Evolutionary conservation across 2,888 invertebrate species (phyloP).

Genomic region (Drosophila mettleri): DNA sequence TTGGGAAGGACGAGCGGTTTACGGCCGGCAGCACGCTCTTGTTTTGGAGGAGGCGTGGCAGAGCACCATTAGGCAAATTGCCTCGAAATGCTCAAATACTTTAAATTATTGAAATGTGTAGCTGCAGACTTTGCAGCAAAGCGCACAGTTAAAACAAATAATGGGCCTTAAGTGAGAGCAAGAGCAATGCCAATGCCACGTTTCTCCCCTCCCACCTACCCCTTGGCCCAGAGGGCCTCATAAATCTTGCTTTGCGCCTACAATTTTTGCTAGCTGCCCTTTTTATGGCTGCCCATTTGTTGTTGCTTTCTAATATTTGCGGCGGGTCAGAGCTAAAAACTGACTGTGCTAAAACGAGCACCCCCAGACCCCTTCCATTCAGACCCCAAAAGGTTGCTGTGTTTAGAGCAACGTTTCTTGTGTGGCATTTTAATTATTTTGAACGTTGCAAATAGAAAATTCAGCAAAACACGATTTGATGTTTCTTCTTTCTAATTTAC

Average conservation of each 20-base stretch:
- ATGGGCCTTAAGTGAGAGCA: conserved; percentile 28
- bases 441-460: conserved; percentile 57
- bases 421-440: conserved; percentile 72
- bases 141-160: conserved; percentile 67
- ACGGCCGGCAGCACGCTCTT: not conserved
- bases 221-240: conserved; percentile 58
- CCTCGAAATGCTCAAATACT: conserved; percentile 64
- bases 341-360: not conserved
- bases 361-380: not conserved
- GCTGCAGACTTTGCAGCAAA: conserved; percentile 45
- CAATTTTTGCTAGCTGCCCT: conserved; percentile 33
- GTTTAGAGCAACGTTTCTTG: conserved; percentile 37
- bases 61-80: conserved; percentile 74
- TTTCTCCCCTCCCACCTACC: conserved; percentile 9
- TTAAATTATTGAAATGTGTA: conserved; percentile 75
- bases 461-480: conserved; percentile 29
- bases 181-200: conserved; percentile 62
- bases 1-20: conserved; percentile 3
- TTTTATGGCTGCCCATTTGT: conserved; percentile 29
- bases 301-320: conserved; percentile 38
- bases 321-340: conserved; percentile 41
- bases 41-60: conserved; percentile 1
- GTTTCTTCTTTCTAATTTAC: not conserved
- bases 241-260: conserved; percentile 73
- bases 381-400: conserved; percentile 13